These are phyloP conservation scores for Hyperopisus bebe DNA, from an alignment of 2,113 vertebrate genomes.

Conservation along the genomic window DNA sequence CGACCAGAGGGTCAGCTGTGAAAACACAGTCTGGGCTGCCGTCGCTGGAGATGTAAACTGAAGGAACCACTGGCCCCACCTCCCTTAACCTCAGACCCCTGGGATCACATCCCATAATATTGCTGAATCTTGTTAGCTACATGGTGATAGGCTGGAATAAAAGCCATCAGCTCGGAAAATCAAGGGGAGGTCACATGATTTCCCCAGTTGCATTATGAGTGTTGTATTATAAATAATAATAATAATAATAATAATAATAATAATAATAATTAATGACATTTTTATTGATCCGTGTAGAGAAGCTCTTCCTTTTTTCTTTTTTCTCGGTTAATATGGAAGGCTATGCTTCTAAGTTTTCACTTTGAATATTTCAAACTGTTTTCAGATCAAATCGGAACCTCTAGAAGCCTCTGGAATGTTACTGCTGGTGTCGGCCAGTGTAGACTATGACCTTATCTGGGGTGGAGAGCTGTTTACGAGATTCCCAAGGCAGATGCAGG, in stretches of 20 bases:
- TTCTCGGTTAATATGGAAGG: background rate
- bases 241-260: background rate
- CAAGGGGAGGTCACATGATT: background rate
- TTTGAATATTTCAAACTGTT: background rate
- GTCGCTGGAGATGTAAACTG: background rate
- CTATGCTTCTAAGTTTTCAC: background rate
- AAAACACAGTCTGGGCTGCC: background rate
- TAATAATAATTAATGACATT: background rate
- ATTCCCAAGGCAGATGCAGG: background rate
- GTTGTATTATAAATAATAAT: background rate
- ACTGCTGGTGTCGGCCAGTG: background rate
- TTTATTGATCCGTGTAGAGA: background rate
- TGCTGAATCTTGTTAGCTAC: background rate
- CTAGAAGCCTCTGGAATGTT: background rate
- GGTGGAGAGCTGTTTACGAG: background rate
- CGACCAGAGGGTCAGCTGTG: background rate
- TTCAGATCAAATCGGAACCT: background rate
- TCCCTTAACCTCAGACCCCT: background rate
- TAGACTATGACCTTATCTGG: constrained; percentile 1
- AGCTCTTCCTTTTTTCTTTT: background rate
- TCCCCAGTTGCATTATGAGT: background rate
- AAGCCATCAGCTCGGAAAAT: background rate
- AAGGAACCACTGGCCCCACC: background rate
- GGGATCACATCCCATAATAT: background rate
- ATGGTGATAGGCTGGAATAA: background rate